These are phyloP conservation scores for Heliconius hewitsoni DNA, from an alignment of 1,140 invertebrate species.

Conservation along the genomic window DNA sequence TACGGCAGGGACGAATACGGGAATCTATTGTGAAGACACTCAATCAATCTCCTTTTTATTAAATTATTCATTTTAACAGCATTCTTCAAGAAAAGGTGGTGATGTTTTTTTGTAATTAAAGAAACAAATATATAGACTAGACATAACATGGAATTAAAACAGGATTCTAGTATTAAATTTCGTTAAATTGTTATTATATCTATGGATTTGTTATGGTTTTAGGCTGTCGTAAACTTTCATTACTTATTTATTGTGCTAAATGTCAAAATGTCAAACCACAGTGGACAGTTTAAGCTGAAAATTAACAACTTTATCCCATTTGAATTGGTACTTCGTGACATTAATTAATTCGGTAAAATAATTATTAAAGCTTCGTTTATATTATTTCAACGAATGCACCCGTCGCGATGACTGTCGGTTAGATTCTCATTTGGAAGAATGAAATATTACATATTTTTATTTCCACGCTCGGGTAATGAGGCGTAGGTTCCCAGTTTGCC, in stretches of 20 bases:
- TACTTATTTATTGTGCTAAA: neutral
- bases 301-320: constrained; percentile 5
- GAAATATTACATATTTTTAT: no score
- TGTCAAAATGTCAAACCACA: constrained; percentile 7
- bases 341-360: neutral
- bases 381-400: neutral
- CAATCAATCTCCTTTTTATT: neutral
- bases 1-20: neutral
- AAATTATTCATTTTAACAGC: no score
- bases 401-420: no score
- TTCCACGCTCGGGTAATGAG: no score
- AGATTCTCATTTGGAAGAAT: no score
- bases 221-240: neutral
- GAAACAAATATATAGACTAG: no score
- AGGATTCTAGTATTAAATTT: no score
- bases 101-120: no score
- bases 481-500: no score
- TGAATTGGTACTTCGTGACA: neutral
- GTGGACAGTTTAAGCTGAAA: neutral
- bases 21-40: neutral
- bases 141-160: no score
- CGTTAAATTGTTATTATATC: neutral
- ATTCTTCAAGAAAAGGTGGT: no score
- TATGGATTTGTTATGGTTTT: neutral
- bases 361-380: neutral